phyloP scores from a whole-genome alignment of 1,140 invertebrate genomes.

The Drosophila setifemur region DNA sequence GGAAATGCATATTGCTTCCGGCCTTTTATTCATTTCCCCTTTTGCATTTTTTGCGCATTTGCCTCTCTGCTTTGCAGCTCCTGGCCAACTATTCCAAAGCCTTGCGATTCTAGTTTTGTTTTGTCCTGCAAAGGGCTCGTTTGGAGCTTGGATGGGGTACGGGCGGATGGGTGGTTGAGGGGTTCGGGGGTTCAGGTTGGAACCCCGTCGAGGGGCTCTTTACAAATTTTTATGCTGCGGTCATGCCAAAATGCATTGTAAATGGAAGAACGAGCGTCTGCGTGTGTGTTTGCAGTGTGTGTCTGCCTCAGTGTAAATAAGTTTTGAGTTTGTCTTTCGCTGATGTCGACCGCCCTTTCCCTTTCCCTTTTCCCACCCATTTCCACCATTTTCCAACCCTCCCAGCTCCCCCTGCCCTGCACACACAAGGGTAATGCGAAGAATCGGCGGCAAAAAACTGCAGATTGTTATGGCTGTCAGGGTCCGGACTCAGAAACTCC shows the following conservation, averaged over 20 bases:
- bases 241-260: conserved; percentile 53
- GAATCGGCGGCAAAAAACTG: conserved; percentile 35
- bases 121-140: conserved; percentile 1
- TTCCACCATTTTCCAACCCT: no score
- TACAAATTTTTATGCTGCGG: conserved; percentile 37
- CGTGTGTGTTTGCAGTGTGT: conserved; percentile 8
- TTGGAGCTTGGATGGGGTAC: no score
- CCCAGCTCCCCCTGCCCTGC: background rate
- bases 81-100: conserved; percentile 30
- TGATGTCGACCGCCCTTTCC: conserved; percentile 31
- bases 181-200: conserved; percentile 22
- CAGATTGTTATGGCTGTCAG: conserved; percentile 48
- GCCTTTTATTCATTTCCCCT: conserved; percentile 60
- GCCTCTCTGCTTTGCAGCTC: conserved; percentile 15
- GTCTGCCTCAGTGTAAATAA: conserved; percentile 35
- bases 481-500: conserved; percentile 8
- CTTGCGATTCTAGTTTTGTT: conserved; percentile 29
- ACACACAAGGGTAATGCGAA: conserved; percentile 6
- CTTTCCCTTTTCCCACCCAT: no score
- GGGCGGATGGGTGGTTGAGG: background rate
- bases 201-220: conserved; percentile 32
- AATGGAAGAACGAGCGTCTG: conserved; percentile 7
- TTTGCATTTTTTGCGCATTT: conserved; percentile 39
- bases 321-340: conserved; percentile 42
- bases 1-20: conserved; percentile 74